phyloP scores from a whole-genome alignment of 2,797 vertebrate species.

The Holocentrus rufus region DNA sequence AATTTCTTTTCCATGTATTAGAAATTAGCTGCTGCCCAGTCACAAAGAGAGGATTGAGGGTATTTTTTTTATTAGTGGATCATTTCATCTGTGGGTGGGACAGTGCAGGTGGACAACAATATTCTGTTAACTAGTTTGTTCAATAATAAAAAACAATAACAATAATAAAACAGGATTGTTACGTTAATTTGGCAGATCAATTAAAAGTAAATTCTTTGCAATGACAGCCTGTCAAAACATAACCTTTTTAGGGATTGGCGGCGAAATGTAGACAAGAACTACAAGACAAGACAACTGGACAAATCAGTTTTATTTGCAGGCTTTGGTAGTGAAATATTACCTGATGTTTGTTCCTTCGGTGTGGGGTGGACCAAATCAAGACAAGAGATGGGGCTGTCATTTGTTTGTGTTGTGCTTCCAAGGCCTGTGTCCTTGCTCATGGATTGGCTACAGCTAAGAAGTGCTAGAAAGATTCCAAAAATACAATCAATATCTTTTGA shows the following conservation, averaged over 20 bases:
- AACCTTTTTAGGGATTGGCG: not conserved
- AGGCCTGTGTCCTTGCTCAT: constrained; percentile 77
- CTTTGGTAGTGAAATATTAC: constrained; percentile 42
- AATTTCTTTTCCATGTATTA: too few relatives aligned
- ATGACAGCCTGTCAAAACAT: not conserved
- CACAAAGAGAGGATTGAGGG: too few relatives aligned
- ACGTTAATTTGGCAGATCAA: too few relatives aligned
- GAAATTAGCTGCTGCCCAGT: too few relatives aligned
- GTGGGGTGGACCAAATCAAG: constrained; percentile 48
- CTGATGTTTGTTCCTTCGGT: constrained; percentile 38
- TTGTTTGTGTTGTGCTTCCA: constrained; percentile 67
- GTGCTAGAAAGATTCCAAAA: constrained; percentile 43
- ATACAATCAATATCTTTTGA: constrained; percentile 7
- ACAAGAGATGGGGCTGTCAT: constrained; percentile 60
- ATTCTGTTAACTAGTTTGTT: too few relatives aligned
- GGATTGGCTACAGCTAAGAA: constrained; percentile 61
- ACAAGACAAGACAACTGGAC: not conserved
- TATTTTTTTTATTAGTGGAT: too few relatives aligned
- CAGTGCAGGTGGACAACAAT: too few relatives aligned
- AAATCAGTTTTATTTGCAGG: not conserved
- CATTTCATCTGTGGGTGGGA: too few relatives aligned
- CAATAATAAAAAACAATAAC: too few relatives aligned
- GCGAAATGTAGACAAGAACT: not conserved
- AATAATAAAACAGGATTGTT: too few relatives aligned
- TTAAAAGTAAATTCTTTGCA: not conserved